These are phyloP conservation scores for Lasioglossum leucozonium DNA, from an alignment of 2,888 invertebrate genomes.

Conservation along the genomic window DNA sequence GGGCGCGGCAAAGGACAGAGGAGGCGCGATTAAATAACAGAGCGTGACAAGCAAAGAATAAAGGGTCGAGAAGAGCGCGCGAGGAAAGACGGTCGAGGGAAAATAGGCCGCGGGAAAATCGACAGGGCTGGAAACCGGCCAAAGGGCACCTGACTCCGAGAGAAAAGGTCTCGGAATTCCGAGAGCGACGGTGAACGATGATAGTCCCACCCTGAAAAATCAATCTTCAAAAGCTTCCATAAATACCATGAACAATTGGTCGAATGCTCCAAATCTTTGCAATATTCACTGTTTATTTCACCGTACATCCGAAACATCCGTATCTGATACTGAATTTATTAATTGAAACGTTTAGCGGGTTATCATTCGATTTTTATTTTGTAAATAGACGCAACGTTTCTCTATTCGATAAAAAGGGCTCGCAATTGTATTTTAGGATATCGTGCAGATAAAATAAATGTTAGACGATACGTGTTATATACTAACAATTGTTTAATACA, in stretches of 20 bases:
- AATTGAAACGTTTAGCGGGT: not conserved
- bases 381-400: not conserved
- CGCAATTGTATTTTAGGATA: no score
- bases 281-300: not conserved
- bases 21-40: conserved; percentile 40
- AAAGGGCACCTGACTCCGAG: not conserved
- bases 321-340: not conserved
- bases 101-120: conserved; percentile 17
- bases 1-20: conserved; percentile 19
- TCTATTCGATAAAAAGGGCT: not conserved
- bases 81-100: not conserved
- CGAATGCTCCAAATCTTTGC: not conserved
- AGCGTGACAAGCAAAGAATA: conserved; percentile 13
- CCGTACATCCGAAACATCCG: not conserved
- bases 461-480: no score
- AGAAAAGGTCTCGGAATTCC: not conserved
- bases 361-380: not conserved
- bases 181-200: not conserved
- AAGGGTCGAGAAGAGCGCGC: not conserved
- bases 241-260: not conserved
- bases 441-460: no score
- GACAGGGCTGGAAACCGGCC: not conserved
- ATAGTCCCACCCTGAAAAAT: not conserved
- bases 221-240: not conserved
- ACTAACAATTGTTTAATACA: no score